phyloP scores from a whole-genome alignment of 2,888 invertebrate genomes.

The Drosophila mettleri region DNA sequence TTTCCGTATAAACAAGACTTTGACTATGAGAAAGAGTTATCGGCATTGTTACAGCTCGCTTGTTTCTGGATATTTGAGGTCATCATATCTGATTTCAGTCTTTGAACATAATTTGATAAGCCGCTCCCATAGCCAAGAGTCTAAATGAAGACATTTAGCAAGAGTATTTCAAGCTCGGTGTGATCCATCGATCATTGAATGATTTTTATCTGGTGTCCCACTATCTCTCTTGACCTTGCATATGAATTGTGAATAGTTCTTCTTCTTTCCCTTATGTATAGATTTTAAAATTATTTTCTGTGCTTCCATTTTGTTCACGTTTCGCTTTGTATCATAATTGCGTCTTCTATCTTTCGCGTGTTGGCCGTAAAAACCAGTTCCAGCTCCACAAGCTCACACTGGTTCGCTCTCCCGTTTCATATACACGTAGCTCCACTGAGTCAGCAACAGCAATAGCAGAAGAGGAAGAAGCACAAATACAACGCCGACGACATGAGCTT shows the following conservation, averaged over 20 bases:
- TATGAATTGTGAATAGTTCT: slow-evolving; percentile 40
- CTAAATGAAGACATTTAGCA: too few species aligned
- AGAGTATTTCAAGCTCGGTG: not conserved
- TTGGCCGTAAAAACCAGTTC: slow-evolving; percentile 63
- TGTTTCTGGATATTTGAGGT: too few species aligned
- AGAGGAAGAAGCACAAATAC: slow-evolving; percentile 27
- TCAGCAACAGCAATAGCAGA: slow-evolving; percentile 4
- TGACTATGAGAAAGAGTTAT: too few species aligned
- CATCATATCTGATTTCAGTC: too few species aligned
- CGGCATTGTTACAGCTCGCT: too few species aligned
- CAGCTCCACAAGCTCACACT: slow-evolving; percentile 34
- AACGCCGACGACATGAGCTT: slow-evolving; percentile 73
- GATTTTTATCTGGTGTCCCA: slow-evolving; percentile 4
- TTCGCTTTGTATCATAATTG: slow-evolving; percentile 59
- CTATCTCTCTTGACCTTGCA: slow-evolving; percentile 31
- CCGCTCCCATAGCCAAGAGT: not conserved
- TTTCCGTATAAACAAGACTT: too few species aligned
- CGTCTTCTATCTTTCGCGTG: slow-evolving; percentile 57
- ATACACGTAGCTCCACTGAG: not conserved
- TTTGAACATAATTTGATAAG: not conserved
- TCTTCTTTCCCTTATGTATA: slow-evolving; percentile 13
- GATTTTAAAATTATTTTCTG: slow-evolving; percentile 30
- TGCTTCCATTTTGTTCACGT: slow-evolving; percentile 58
- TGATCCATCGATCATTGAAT: not conserved
- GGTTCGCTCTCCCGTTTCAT: slow-evolving; percentile 21